Conservation (phyloP, 2,113 vertebrate genomes). For the Xenotilapia longispinis region DNA sequence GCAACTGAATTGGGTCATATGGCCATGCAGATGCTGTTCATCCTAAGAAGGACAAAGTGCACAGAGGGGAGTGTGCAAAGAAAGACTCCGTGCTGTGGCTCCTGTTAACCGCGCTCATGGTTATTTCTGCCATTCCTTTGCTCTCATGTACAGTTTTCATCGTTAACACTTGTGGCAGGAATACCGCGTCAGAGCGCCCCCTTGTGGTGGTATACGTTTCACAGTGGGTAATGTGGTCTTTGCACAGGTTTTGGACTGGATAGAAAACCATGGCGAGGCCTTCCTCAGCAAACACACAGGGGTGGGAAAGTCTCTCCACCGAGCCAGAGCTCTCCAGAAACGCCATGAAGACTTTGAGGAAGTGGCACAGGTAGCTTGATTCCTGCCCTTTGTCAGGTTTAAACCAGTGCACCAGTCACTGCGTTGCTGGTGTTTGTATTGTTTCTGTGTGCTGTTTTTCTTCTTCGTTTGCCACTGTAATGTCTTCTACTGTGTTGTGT, state of each 20-base stretch:
- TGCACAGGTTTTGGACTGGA: slow-evolving; percentile 94
- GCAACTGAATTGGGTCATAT: slow-evolving; percentile 59
- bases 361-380: slow-evolving; percentile 84
- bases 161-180: not conserved
- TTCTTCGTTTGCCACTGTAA: not conserved
- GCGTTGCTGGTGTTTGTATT: not conserved
- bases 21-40: slow-evolving; percentile 52
- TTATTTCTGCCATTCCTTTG: not conserved
- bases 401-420: not conserved
- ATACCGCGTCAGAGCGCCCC: not conserved
- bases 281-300: slow-evolving; percentile 98
- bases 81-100: not conserved
- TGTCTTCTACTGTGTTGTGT: not conserved
- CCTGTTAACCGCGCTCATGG: not conserved
- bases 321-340: slow-evolving; percentile 95
- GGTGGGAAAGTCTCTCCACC: slow-evolving; percentile 94
- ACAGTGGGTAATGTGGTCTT: not conserved
- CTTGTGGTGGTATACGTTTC: not conserved
- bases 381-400: not conserved
- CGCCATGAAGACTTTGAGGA: slow-evolving; percentile 98
- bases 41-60: slow-evolving; percentile 3
- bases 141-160: not conserved
- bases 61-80: not conserved
- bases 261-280: slow-evolving; percentile 97
- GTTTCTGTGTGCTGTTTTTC: not conserved